Percentiles rank a stretch among this genome's conserved stretches.
phyloP scores from a whole-genome alignment of 2,888 invertebrate genomes.

The Bellardia pandia region DNA sequence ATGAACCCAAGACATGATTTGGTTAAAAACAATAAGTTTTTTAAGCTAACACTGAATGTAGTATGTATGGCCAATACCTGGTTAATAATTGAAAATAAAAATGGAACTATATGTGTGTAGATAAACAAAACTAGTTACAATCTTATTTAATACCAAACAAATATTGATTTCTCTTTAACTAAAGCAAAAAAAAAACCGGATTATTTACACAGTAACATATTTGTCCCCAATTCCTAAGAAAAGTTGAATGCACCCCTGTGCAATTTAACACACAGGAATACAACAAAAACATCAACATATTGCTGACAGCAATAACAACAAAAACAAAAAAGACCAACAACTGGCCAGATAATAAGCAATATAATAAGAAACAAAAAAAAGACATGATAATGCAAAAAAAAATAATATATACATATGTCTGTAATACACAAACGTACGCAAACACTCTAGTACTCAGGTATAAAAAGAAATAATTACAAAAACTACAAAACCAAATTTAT shows the following conservation, averaged over 20 bases:
- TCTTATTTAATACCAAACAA: not conserved
- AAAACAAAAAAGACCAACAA: slow-evolving; percentile 12
- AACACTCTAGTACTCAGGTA: not conserved
- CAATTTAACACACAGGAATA: slow-evolving; percentile 25
- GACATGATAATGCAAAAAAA: slow-evolving; percentile 57
- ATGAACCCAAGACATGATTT: slow-evolving; percentile 77
- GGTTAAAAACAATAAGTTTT: not conserved
- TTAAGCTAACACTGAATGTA: not conserved
- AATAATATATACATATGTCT: not conserved
- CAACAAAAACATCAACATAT: slow-evolving; percentile 23
- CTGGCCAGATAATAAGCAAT: slow-evolving; percentile 30
- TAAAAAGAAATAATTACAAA: slow-evolving; percentile 17
- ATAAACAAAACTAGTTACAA: too few species aligned
- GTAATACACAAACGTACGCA: not conserved
- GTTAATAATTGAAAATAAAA: not conserved
- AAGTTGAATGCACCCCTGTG: slow-evolving; percentile 72
- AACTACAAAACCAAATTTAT: not conserved
- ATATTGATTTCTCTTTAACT: slow-evolving; percentile 62
- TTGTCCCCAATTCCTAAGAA: slow-evolving; percentile 62
- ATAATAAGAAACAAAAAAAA: slow-evolving; percentile 41
- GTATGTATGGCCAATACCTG: too few species aligned
- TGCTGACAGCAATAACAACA: slow-evolving; percentile 19
- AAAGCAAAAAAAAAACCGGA: slow-evolving; percentile 67
- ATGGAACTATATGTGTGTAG: not conserved
- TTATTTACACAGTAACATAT: slow-evolving; percentile 30